Conservation (phyloP, 2,888 invertebrate species). For the Bugula neritina region DNA sequence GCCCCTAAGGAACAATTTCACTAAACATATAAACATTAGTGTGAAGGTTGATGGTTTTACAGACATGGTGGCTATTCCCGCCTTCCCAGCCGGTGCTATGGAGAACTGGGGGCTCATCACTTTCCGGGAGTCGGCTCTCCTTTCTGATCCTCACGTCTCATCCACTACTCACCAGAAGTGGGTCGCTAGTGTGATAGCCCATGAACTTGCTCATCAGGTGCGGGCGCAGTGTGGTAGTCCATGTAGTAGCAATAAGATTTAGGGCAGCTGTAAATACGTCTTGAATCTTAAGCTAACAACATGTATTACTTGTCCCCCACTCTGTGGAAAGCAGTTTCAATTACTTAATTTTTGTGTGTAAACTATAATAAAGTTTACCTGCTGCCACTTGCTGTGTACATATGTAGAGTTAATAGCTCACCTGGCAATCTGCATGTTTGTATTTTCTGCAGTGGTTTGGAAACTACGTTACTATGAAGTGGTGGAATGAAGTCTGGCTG, state of each 20-base stretch:
- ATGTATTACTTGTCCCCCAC: too few species aligned
- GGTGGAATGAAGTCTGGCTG: conserved; percentile 77
- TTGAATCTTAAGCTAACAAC: too few species aligned
- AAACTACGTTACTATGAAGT: conserved; percentile 75
- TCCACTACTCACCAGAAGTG: conserved; percentile 40
- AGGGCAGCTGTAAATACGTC: too few species aligned
- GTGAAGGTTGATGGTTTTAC: conserved; percentile 7
- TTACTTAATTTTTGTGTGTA: too few species aligned
- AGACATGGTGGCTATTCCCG: conserved; percentile 53
- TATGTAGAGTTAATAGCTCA: too few species aligned
- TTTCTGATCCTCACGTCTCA: conserved; percentile 42
- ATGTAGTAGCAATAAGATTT: too few species aligned
- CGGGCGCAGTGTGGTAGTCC: too few species aligned
- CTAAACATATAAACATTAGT: not conserved
- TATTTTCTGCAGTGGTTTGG: conserved; percentile 52
- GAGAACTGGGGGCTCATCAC: conserved; percentile 54
- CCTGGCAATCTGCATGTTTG: not conserved
- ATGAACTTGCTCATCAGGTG: conserved; percentile 54
- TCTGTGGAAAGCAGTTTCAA: too few species aligned
- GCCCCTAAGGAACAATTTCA: not conserved
- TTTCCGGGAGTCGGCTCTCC: conserved; percentile 44
- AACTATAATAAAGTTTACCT: too few species aligned
- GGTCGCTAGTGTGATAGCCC: conserved; percentile 47
- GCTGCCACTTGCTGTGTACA: too few species aligned
- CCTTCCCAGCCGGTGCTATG: conserved; percentile 53